Base-by-base conservation (phyloP, 1,140 invertebrate genomes). In the Tigriopus japonicus region DNA sequence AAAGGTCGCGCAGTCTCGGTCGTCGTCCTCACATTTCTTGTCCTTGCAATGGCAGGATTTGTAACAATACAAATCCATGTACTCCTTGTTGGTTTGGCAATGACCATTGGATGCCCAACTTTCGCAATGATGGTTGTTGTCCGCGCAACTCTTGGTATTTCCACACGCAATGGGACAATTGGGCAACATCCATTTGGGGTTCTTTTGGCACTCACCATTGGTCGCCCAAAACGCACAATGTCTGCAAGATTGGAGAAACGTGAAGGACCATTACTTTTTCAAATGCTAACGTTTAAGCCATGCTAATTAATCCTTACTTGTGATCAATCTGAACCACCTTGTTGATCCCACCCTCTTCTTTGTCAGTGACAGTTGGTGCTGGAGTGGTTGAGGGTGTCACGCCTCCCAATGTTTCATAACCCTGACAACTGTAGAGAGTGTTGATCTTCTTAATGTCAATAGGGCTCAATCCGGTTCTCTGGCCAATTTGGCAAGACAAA, bases 371-470 rank as follows among this genome's bases (percentile, higher is more conserved):
- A 13, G 64, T 41, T 19, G 62, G 59, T 54, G 53, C 51, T 13
- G 62, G 63, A 52, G 52, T 59, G 35, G 60, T 7, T 41, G 45
- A 24, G 17, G 17, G 53, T 14, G 24, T 17, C 53, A 64, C 62
- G 35, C 42, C 56, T 14, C 40, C 19, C 52, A 54, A 54, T 54
- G 6, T 24, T 17, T 51, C 5, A 42, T 59, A 49, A 41, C 54
- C 52, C 13, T 42, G 56, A 35, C 73, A 75, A 35, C 71, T 67
- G 65, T 77, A 77, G 12, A 77, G 65, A 45, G 70, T 73, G 62
- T 74, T 74, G 45, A 77, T 70, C 61, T 78, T 76, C 6, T 64
- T 59, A 13, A 77, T 62, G 64, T 77, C 76, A n/a, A 68, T 69
- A 0, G 65, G 62, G 59, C 72, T 74, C 60, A 77, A 74, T 17